A percentile compares a stretch with the other conserved stretches of the same genome.
These are phyloP conservation scores for Tachina grossa DNA, from an alignment of 2,888 invertebrate genomes.

Conservation along the genomic window DNA sequence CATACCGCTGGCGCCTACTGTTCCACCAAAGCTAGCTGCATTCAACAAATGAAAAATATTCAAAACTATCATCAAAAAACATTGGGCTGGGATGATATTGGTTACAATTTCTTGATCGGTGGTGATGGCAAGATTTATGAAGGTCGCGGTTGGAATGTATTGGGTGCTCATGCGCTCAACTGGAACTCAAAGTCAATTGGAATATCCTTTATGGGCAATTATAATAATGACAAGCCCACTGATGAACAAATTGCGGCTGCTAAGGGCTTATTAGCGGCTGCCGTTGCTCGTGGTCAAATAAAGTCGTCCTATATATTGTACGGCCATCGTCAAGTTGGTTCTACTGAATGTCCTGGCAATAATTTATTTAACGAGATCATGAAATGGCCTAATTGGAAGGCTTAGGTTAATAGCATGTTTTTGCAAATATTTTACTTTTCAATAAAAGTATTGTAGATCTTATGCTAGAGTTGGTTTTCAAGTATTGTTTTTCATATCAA, in stretches of 20 bases:
- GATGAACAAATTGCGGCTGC: conserved; percentile 79
- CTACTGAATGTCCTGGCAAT: conserved; percentile 87
- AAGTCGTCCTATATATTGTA: conserved; percentile 84
- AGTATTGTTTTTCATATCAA: too few relatives aligned
- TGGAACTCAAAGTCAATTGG: conserved; percentile 76
- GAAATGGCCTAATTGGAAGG: conserved; percentile 84
- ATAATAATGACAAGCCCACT: conserved; percentile 71
- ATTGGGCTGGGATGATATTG: conserved; percentile 75
- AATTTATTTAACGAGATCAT: conserved; percentile 84
- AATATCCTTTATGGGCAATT: conserved; percentile 76
- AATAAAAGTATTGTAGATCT: conserved; percentile 22
- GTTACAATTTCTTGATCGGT: conserved; percentile 77
- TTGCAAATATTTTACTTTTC: neutral
- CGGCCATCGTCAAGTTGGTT: conserved; percentile 85
- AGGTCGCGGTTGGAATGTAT: conserved; percentile 75
- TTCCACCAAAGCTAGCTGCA: conserved; percentile 71
- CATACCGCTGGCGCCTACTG: conserved; percentile 85
- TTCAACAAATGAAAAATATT: conserved; percentile 73
- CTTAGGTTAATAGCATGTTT: conserved; percentile 28
- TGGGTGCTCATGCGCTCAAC: conserved; percentile 75
- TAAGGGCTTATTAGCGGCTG: conserved; percentile 85
- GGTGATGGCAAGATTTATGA: conserved; percentile 77
- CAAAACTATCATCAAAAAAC: conserved; percentile 75
- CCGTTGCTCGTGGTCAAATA: conserved; percentile 85
- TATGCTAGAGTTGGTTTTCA: neutral